Evolutionary conservation across 37 sponge, comb jelly and placozoan species (phyloP).

Genomic region (Chondrosia reniformis): DNA sequence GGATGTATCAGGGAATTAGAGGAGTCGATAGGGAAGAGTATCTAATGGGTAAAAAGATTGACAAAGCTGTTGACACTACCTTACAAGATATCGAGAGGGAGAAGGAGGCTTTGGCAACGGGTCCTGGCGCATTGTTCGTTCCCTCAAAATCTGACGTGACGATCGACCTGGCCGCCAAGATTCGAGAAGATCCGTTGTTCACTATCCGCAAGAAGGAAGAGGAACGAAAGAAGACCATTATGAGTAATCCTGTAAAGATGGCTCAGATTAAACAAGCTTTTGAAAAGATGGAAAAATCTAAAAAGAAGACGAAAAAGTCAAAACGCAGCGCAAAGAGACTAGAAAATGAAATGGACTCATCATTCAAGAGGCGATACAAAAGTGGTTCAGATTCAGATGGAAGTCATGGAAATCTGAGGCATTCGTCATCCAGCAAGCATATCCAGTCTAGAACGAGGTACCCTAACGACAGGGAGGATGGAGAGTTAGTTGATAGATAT

Average conservation of each 20-base stretch:
- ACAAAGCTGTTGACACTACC: constrained; percentile 59
- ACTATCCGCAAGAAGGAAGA: constrained; percentile 77
- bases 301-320: constrained; percentile 4
- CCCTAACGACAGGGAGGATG: not conserved
- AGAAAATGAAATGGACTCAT: not conserved
- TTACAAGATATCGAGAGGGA: constrained; percentile 54
- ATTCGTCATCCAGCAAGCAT: not conserved
- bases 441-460: not conserved
- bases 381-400: not conserved
- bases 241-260: constrained; percentile 73
- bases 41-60: constrained; percentile 80
- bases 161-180: constrained; percentile 68
- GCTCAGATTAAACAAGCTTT: constrained; percentile 58
- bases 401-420: not conserved
- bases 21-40: constrained; percentile 75
- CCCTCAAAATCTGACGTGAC: constrained; percentile 32
- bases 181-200: constrained; percentile 87
- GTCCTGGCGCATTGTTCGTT: constrained; percentile 74
- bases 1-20: constrained; percentile 60
- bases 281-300: not conserved
- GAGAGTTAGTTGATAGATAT: not conserved
- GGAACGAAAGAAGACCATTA: constrained; percentile 50
- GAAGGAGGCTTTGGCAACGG: constrained; percentile 55
- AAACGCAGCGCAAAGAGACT: not conserved
- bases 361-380: not conserved